Percentiles rank a stretch among this genome's conserved stretches.
Evolutionary conservation across 1,140 invertebrate genomes (phyloP).

Genomic region (Augochlora pura): DNA sequence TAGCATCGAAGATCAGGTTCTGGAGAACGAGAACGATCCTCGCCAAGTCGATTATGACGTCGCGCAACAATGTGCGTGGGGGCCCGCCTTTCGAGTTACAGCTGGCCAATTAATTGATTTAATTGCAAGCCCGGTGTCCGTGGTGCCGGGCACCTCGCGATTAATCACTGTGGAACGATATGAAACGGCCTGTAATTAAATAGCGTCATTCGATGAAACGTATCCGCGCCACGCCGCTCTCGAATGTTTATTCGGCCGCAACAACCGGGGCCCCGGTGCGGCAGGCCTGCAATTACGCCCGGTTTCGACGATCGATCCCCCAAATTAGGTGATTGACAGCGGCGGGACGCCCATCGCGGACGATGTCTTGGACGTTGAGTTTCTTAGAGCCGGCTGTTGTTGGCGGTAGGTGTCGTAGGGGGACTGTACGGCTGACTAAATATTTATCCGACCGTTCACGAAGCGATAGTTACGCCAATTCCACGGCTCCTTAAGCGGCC

Average conservation of each 20-base stretch:
- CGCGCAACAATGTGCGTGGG: background rate
- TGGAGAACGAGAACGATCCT: too few species aligned
- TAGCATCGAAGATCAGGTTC: too few species aligned
- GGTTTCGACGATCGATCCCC: constrained; percentile 34
- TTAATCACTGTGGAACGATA: constrained; percentile 50
- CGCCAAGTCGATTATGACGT: constrained; percentile 17
- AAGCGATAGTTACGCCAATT: background rate
- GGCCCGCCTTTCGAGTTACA: constrained; percentile 3
- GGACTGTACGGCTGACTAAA: constrained; percentile 47
- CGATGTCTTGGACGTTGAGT: constrained; percentile 7
- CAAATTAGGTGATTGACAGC: constrained; percentile 67
- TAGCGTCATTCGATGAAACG: constrained; percentile 55
- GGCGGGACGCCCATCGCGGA: constrained; percentile 23
- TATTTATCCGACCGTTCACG: constrained; percentile 34
- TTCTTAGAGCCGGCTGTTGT: constrained; percentile 14
- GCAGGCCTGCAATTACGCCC: constrained; percentile 55
- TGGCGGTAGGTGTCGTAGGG: too few species aligned
- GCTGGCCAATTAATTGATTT: constrained; percentile 5
- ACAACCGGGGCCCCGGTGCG: background rate
- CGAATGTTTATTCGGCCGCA: constrained; percentile 48
- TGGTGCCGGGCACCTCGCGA: constrained; percentile 42
- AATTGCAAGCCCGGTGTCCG: constrained; percentile 20
- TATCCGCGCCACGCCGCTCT: constrained; percentile 28
- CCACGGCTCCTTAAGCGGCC: background rate
- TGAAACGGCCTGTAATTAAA: constrained; percentile 56